These are phyloP conservation scores for Sphaerodactylus townsendi DNA, from an alignment of 2,113 vertebrate species.

Conservation along the genomic window DNA sequence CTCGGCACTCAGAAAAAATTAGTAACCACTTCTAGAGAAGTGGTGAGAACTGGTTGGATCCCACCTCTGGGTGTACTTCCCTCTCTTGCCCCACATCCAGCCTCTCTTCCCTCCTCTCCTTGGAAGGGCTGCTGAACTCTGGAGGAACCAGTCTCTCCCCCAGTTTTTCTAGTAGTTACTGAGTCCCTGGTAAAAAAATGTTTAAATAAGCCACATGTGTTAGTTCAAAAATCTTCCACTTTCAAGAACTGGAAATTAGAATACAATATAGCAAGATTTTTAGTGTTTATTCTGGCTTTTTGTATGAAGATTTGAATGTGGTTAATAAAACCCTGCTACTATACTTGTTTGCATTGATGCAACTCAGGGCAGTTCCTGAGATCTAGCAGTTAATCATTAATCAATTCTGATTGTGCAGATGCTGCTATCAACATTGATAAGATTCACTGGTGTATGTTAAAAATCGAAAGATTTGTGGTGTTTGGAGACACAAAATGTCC, in stretches of 20 bases:
- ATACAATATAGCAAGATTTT: background rate
- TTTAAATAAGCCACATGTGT: background rate
- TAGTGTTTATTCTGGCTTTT: background rate
- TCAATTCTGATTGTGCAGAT: background rate
- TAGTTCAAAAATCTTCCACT: background rate
- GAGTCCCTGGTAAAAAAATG: too few species aligned
- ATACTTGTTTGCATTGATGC: background rate
- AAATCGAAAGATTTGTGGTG: background rate
- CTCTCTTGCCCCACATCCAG: too few species aligned
- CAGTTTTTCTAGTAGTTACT: too few species aligned
- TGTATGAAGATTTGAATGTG: background rate
- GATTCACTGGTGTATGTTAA: rapidly evolving
- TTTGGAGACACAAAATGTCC: background rate
- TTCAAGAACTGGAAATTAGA: background rate
- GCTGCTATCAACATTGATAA: background rate
- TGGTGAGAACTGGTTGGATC: too few species aligned
- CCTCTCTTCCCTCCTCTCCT: too few species aligned
- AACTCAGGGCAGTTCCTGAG: background rate
- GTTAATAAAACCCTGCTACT: conserved; percentile 11
- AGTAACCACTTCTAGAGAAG: too few species aligned
- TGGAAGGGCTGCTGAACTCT: too few species aligned
- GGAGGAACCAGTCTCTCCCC: too few species aligned
- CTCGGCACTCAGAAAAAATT: too few species aligned
- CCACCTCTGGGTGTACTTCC: too few species aligned
- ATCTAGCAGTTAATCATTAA: background rate